Evolutionary conservation across 2,888 invertebrate species (phyloP), one percentile per base, ranked within the genome.

Genomic region (Apocheima hispidaria): DNA sequence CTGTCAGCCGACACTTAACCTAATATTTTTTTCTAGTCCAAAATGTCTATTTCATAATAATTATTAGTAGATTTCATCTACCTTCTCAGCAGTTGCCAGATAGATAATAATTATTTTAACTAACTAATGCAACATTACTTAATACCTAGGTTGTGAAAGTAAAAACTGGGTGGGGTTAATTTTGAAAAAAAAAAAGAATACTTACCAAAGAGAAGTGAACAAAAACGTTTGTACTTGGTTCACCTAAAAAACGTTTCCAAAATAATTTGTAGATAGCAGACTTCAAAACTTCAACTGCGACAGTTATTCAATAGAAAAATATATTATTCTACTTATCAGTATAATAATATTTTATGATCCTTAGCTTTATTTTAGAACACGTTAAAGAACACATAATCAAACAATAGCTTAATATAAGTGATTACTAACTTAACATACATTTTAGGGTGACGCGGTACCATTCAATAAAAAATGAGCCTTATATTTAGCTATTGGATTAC

Each of bases 21-120:
- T 87, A 87, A 76, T 73, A 73, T 78, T 83, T 78, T 80, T 79
- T 26, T 78, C 77, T 82, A 82, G 77, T 84, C 78, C 76, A 81
- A 72, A 76, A 76, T 78, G 75, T 79, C 77, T 74, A 81, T 41
- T 35, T 41, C 18, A 51, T 55, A 50, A 50, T 52, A 73, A 74
- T 79, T 79, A 77, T 80, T 73, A 77, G 89, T 90, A 91, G 90
- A 90, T 90, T 86, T 83, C 65, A 91, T 90, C 90, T 90, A 91
- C 90, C 48, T 60, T 69, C 69, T 72, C 69, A 67, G 71, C 48
- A 66, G 67, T 74, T 75, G 74, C 71, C 70, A 68, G 73, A 79
- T 75, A 76, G 71, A 73, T 74, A 75, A 75, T 72, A 75, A 77
- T 77, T 71, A 78, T 70, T 78, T 75, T 73, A 77, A 74, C 71